These are phyloP conservation scores for Fulmarus glacialis DNA, from an alignment of 2,113 vertebrate genomes.

Conservation along the genomic window DNA sequence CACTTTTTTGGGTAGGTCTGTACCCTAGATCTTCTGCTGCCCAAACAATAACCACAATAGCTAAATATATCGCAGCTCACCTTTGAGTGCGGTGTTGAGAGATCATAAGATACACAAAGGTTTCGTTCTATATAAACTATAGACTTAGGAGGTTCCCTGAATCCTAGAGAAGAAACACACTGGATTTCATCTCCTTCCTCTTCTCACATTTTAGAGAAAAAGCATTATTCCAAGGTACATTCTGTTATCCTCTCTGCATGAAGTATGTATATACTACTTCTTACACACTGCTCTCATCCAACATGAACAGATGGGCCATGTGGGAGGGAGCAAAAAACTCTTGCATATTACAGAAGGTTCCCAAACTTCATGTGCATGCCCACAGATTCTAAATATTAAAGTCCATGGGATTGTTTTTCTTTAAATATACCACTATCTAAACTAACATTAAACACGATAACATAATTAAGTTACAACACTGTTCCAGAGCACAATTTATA, in stretches of 20 bases:
- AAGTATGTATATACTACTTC: not conserved
- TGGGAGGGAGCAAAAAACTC: conserved; percentile 36
- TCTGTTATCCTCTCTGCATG: not conserved
- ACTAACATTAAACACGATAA: not conserved
- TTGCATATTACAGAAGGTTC: conserved; percentile 34
- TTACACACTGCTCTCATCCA: not conserved
- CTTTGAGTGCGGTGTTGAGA: rapidly evolving
- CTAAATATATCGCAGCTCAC: rapidly evolving
- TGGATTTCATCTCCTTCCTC: not conserved
- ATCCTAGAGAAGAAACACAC: rapidly evolving
- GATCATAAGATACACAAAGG: rapidly evolving
- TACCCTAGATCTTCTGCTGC: not conserved
- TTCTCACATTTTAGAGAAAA: not conserved
- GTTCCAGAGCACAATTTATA: not conserved
- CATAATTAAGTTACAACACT: not conserved
- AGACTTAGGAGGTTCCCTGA: not conserved
- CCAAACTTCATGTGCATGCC: conserved; percentile 15
- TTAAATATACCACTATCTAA: not conserved
- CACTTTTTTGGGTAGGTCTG: not conserved
- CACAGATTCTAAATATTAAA: conserved; percentile 36
- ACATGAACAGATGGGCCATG: conserved; percentile 2
- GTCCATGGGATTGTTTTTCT: not conserved
- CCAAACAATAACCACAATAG: not conserved
- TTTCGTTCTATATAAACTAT: rapidly evolving
- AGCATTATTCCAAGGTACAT: not conserved